Percentiles rank a stretch among this genome's conserved stretches.
Evolutionary conservation across 1,140 invertebrate species (phyloP).

Genomic region (Calephelis virginiensis): DNA sequence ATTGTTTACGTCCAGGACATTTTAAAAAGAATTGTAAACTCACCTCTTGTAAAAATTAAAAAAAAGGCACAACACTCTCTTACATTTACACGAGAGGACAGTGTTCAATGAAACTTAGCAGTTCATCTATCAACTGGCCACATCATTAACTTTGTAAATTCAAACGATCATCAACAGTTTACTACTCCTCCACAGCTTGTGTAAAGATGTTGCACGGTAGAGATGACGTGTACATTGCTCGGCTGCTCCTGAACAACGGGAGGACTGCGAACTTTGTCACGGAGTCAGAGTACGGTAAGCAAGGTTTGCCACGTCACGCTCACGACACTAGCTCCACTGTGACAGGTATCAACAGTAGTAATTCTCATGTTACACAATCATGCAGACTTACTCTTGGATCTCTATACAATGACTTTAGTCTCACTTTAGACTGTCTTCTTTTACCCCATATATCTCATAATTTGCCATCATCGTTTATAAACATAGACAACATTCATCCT

Average conservation of each 20-base stretch:
- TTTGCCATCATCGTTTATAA: constrained; percentile 22
- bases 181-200: constrained; percentile 29
- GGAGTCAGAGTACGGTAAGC: constrained; percentile 26
- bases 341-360: constrained; percentile 24
- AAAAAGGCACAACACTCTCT: constrained; percentile 22
- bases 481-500: constrained; percentile 20
- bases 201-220: constrained; percentile 28
- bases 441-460: constrained; percentile 38
- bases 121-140: constrained; percentile 3
- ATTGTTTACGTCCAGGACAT: constrained; percentile 33
- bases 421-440: constrained; percentile 34
- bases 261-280: constrained; percentile 33
- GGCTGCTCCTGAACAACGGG: constrained; percentile 33
- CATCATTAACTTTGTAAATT: no score
- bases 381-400: constrained; percentile 36
- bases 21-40: constrained; percentile 25
- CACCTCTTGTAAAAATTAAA: constrained; percentile 23
- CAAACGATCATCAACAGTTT: no score
- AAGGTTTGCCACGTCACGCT: constrained; percentile 1
- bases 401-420: constrained; percentile 27
- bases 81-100: constrained; percentile 6
- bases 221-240: constrained; percentile 23
- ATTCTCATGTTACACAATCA: constrained; percentile 34
- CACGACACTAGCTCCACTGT: background rate
- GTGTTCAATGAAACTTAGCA: constrained; percentile 8